phyloP scores from a whole-genome alignment of 2,797 vertebrate species.

The Tiaroga cobitis region DNA sequence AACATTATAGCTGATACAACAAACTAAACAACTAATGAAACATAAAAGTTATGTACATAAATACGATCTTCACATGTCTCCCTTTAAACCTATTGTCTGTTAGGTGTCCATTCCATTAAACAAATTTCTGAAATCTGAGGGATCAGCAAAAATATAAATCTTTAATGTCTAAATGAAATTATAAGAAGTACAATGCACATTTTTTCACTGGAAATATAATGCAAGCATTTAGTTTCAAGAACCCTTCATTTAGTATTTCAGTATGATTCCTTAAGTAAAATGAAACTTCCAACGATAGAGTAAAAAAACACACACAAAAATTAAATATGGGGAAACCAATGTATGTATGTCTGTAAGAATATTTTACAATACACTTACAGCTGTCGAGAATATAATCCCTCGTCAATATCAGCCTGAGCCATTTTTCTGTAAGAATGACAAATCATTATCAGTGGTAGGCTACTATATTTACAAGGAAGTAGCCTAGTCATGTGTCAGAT shows the following conservation, averaged over 20 bases:
- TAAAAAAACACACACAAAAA: not conserved
- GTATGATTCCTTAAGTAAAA: too few relatives aligned
- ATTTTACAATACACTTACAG: slow-evolving; percentile 77
- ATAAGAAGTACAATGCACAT: not conserved
- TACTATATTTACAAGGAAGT: not conserved
- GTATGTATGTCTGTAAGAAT: not conserved
- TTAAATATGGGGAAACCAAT: not conserved
- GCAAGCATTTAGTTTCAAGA: not conserved
- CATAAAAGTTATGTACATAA: not conserved
- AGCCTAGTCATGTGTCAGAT: not conserved
- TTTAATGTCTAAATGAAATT: not conserved
- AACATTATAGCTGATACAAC: not conserved
- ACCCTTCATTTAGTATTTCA: not conserved
- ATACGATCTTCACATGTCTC: not conserved
- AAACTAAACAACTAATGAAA: not conserved
- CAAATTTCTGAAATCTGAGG: not conserved
- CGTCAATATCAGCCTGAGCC: slow-evolving; percentile 71
- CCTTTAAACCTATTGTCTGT: not conserved
- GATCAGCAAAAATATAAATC: not conserved
- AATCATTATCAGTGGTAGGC: not conserved
- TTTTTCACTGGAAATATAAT: not conserved
- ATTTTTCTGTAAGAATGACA: slow-evolving; percentile 56
- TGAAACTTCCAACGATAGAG: not conserved
- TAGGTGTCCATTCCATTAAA: not conserved
- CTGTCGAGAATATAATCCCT: slow-evolving; percentile 85